Evolutionary conservation across 1,140 invertebrate genomes (phyloP), one percentile per base, ranked within the genome.

Genomic region (Bicyclus anynana): DNA sequence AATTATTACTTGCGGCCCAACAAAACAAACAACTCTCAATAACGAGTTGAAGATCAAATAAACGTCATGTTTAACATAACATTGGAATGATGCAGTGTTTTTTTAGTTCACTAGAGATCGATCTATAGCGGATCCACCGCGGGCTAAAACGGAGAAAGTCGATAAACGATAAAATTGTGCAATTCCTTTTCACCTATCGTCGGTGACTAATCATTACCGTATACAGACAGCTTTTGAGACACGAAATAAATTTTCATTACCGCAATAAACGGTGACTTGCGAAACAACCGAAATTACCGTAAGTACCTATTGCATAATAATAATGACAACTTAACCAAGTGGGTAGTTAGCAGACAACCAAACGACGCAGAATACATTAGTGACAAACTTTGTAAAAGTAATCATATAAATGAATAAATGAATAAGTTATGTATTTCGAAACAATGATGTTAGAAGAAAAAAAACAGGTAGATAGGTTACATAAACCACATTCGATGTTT

Each of bases 201-300:
- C 55, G 14, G 35, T 60, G 46, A 59, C 35, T 37, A 21, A 47
- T 53, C 42, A 59, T 44, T 42, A 54, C 20, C 13, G 40, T 17
- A 20, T 18, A 20, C 33, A 59, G 17, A 52, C 20, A 13, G 13
- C 14, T 35, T 47, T 52, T 33, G 16, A 52, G n/a, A 26, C 13
- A 23, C n/a, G 7, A 33, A 59, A 59, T 59, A 52, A 59, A 29
- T 59, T 20, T 52, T 59, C 27, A 59, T 52, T 47, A 37, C 42
- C 37, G 33, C 37, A 23, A 42, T 47, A 52, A 21, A 23, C 17
- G 29, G 29, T 59, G 56, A 59, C 49, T 59, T 59, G 57, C 57
- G 33, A 53, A 40, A 49, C 16, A 38, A 26, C 23, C 6, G 53
- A 47, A 49, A 40, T 14, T 38, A 10, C 33, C 10, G 17, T 2